Base-by-base conservation (phyloP, 2,113 vertebrate species). In the Pelecanus crispus region DNA sequence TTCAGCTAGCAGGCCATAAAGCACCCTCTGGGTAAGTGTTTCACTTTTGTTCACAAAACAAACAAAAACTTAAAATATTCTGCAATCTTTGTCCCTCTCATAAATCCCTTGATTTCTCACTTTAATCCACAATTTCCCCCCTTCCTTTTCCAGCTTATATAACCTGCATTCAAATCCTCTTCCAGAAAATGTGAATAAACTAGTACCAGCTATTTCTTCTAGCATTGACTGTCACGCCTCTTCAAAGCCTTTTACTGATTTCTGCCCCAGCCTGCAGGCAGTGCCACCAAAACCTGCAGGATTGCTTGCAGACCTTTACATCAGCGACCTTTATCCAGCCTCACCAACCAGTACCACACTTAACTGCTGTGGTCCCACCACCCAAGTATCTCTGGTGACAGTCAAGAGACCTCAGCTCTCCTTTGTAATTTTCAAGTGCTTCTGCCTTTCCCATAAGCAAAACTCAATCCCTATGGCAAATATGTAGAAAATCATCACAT, bases 151-250 rank as follows among this genome's bases (percentile, higher is more conserved):
- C 31, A 81, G 32, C 2, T 68, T 63, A 36, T 3, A 3, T 11
- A 77, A 24, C 24, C 49, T 66, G 17, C 28, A 91, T 78, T 38
- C 28, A 73, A 73, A 91, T 44, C 5, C 9, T 50, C 9, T 45
- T 89, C 31, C 32, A 67, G 50, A 81, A 83, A 88, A 40, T 2
- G 3, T 7, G 29, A 77, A 78, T 42, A 53, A 81, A 70, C 0
- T 7, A 70, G 6, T 13, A 65, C 34, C 34, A 70, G 12, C 28
- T 68, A 10, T 28, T 90, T 81, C 45, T 65, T 28, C 28, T 47
- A 77, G 28, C 28, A 32, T 0, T 50, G 15, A 17, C 52, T 40
- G 22, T 7, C 26, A 25, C 1, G 0, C 17, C 22, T 63, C 26
- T 67, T 72, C 62, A 79, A 85, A 88, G 15, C 25, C 15, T 45